phyloP scores from a whole-genome alignment of 2,113 vertebrate species.

The Myodes glareolus region DNA sequence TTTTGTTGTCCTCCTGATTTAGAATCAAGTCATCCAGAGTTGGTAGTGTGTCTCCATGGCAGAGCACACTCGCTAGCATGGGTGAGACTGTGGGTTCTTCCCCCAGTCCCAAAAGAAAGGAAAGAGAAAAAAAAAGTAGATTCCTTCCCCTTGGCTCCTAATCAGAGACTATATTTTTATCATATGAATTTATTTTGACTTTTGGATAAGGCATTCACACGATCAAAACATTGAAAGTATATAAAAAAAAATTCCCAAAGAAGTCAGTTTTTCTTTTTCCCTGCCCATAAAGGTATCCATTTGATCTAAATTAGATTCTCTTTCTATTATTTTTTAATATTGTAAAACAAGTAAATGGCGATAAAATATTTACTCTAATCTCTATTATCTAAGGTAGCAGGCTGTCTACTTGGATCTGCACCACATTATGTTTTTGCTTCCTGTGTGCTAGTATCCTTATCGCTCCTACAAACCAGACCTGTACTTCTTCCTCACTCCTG shows the following conservation, averaged over 20 bases:
- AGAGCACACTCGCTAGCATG: not conserved
- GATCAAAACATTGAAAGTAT: not conserved
- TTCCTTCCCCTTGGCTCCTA: not conserved
- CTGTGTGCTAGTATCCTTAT: not conserved
- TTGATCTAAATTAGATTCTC: conserved; percentile 21
- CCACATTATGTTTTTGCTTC: not conserved
- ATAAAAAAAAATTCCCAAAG: not conserved
- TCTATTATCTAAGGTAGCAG: not conserved
- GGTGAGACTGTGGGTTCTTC: not conserved
- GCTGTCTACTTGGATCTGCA: not conserved
- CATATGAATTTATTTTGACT: not conserved
- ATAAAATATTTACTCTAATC: not conserved
- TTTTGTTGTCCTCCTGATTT: not conserved
- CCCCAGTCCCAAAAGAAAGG: not conserved
- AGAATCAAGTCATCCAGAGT: not conserved
- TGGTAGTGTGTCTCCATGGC: not conserved
- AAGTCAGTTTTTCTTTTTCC: not conserved
- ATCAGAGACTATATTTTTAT: not conserved
- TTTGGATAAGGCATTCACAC: not conserved
- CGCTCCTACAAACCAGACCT: not conserved
- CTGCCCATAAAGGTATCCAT: not conserved
- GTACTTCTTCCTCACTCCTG: not conserved
- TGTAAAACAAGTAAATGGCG: not conserved
- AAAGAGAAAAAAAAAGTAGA: not conserved
- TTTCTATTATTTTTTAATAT: conserved; percentile 4